Conservation (phyloP, 2,888 invertebrate genomes). For the Tipula vernalis region DNA sequence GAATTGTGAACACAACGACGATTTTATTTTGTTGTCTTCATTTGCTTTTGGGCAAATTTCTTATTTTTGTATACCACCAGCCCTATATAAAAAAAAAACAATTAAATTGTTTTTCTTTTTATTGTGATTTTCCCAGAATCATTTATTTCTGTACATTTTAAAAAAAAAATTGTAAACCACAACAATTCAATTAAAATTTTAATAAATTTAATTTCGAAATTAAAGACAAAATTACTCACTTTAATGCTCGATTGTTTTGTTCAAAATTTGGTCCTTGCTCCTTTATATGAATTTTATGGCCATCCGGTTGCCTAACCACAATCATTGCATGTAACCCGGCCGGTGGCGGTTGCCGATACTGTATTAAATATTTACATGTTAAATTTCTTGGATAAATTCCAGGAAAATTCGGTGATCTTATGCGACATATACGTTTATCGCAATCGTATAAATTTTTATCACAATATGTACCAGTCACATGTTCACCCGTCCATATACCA, state of each 20-base stretch:
- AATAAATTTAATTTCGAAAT: not conserved
- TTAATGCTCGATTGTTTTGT: conserved; percentile 58
- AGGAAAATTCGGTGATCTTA: conserved; percentile 83
- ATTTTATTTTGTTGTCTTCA: too few relatives aligned
- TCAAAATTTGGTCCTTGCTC: conserved; percentile 66
- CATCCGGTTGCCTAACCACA: conserved; percentile 62
- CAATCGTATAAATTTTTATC: conserved; percentile 70
- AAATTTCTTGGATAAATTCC: conserved; percentile 81
- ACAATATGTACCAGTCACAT: conserved; percentile 64
- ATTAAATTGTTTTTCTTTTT: too few relatives aligned
- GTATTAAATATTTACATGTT: conserved; percentile 62
- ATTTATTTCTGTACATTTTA: too few relatives aligned
- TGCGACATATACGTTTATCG: conserved; percentile 54
- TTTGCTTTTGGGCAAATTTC: too few relatives aligned
- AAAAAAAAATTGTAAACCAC: too few relatives aligned
- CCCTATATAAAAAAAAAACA: too few relatives aligned
- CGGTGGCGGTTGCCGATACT: conserved; percentile 38
- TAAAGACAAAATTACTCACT: conserved; percentile 38
- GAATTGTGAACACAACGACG: too few relatives aligned
- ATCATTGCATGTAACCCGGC: conserved; percentile 62
- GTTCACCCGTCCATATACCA: conserved; percentile 60
- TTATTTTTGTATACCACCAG: too few relatives aligned
- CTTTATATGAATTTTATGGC: conserved; percentile 67
- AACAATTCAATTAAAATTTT: too few relatives aligned
- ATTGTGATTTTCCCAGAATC: too few relatives aligned